Percentiles rank a stretch among this genome's conserved stretches.
Evolutionary conservation across 1,140 invertebrate genomes (phyloP).

Genomic region (Apis dorsata): DNA sequence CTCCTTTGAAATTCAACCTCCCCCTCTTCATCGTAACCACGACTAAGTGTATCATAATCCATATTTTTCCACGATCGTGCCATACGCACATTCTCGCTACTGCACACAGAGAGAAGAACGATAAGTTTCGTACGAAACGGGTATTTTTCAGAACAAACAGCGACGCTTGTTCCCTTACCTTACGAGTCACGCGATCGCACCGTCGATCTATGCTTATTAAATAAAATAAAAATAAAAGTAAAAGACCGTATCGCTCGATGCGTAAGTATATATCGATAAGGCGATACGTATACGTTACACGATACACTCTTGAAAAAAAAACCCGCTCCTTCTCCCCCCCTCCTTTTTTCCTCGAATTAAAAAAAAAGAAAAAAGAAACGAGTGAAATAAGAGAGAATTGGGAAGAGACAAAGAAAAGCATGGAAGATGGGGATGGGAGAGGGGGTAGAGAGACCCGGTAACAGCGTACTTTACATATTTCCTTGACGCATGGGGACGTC

Average conservation of each 20-base stretch:
- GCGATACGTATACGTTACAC: background rate
- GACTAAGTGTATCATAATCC: background rate
- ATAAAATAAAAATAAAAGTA: background rate
- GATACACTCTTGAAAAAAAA: background rate
- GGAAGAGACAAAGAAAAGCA: background rate
- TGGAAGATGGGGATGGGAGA: background rate
- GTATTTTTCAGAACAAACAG: background rate
- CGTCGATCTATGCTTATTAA: background rate
- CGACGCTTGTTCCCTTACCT: background rate
- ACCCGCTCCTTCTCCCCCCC: too few species aligned
- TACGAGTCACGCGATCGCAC: slow-evolving; percentile 6
- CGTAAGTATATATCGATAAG: slow-evolving; percentile 16
- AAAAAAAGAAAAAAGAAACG: background rate
- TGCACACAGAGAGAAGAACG: too few species aligned
- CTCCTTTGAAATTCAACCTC: background rate
- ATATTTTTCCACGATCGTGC: background rate
- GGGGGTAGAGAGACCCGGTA: background rate
- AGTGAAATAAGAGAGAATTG: background rate
- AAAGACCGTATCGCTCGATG: background rate
- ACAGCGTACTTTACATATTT: slow-evolving; percentile 15
- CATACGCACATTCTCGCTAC: background rate
- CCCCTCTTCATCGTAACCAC: too few species aligned
- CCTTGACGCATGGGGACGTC: slow-evolving; percentile 23
- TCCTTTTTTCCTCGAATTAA: background rate
- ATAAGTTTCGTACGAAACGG: background rate